These are phyloP conservation scores for Dendroctonus valens DNA, from an alignment of 1,140 invertebrate species.

Conservation along the genomic window DNA sequence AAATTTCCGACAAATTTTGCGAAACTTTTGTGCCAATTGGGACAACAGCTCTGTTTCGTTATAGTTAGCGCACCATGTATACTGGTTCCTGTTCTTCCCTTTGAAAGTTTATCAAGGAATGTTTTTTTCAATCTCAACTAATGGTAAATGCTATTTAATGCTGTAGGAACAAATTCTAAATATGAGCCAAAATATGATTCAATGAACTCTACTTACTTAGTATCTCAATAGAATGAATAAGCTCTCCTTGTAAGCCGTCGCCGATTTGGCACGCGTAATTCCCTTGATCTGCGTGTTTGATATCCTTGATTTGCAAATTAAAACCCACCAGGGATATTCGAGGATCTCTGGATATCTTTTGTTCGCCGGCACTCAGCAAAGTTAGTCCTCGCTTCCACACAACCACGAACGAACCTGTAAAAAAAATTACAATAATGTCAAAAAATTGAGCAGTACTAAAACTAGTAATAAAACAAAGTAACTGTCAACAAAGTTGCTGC, in stretches of 20 bases:
- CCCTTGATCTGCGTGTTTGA: conserved; percentile 56
- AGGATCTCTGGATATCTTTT: conserved; percentile 61
- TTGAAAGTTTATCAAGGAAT: too few species aligned
- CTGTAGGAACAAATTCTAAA: background rate
- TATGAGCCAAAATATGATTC: background rate
- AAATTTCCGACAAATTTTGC: too few species aligned
- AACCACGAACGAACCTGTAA: conserved; percentile 59
- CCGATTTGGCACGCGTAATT: conserved; percentile 59
- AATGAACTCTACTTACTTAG: conserved; percentile 49
- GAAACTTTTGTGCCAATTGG: too few species aligned
- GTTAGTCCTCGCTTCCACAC: conserved; percentile 62
- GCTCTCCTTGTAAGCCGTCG: conserved; percentile 52
- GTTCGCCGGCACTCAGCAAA: conserved; percentile 60
- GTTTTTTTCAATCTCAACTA: too few species aligned
- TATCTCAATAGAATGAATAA: conserved; percentile 56
- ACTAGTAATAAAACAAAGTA: too few species aligned
- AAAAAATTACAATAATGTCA: conserved; percentile 1
- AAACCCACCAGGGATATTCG: conserved; percentile 60
- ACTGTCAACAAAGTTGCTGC: too few species aligned
- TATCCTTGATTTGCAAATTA: conserved; percentile 61
- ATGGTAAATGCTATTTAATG: background rate
- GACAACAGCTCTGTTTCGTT: too few species aligned
- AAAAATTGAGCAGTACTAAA: too few species aligned
- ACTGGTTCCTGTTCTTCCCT: too few species aligned
- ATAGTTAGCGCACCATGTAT: too few species aligned